phyloP scores from a whole-genome alignment of 2,888 invertebrate species.

The Tachina lurida region DNA sequence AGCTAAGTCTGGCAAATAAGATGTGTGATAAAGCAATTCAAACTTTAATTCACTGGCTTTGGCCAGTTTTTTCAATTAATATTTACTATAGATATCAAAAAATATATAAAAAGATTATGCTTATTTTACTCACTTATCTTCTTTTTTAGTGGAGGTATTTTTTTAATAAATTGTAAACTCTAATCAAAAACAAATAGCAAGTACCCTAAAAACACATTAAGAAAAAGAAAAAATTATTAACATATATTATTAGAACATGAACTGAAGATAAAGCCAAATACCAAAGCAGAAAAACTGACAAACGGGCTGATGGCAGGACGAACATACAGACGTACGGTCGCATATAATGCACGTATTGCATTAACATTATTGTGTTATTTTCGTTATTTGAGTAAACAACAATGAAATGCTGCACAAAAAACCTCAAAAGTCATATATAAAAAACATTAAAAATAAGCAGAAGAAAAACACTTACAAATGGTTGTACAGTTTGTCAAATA shows the following conservation, averaged over 20 bases:
- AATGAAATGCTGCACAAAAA: slow-evolving; percentile 28
- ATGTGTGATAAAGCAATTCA: too few species aligned
- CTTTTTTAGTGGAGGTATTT: neutral
- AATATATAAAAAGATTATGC: neutral
- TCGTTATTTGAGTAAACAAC: slow-evolving; percentile 58
- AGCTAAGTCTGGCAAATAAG: too few species aligned
- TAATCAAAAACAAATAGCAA: neutral
- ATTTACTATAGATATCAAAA: too few species aligned
- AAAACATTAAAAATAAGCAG: slow-evolving; percentile 44
- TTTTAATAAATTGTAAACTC: neutral
- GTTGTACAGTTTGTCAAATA: too few species aligned
- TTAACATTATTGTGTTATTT: slow-evolving; percentile 23
- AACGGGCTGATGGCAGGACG: neutral
- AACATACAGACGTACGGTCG: neutral
- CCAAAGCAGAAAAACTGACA: neutral
- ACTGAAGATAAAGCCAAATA: slow-evolving; percentile 13
- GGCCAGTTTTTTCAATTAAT: too few species aligned
- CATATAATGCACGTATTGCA: neutral
- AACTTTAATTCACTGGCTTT: too few species aligned
- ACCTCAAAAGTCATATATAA: slow-evolving; percentile 60
- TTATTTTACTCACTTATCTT: neutral
- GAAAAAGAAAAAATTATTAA: neutral
- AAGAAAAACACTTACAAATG: neutral
- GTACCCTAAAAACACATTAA: slow-evolving; percentile 35
- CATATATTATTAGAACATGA: slow-evolving; percentile 1